Evolutionary conservation across 2,113 vertebrate genomes (phyloP).

Genomic region (Lepidothrix coronata): DNA sequence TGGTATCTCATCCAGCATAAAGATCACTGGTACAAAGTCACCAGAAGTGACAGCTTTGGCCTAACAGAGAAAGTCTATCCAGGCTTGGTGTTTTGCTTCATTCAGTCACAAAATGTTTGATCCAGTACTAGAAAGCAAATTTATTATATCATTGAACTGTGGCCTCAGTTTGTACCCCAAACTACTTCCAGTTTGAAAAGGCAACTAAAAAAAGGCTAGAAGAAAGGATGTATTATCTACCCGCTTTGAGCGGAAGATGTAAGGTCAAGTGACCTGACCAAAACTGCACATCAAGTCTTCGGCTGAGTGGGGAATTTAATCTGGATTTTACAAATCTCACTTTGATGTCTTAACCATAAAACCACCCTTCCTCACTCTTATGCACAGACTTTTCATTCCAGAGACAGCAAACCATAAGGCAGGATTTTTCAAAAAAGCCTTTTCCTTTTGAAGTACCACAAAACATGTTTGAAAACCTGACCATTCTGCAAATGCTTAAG

Average conservation of each 20-base stretch:
- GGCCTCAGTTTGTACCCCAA: not conserved
- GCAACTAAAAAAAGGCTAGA: not conserved
- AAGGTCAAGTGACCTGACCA: constrained; percentile 23
- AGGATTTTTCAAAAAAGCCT: not conserved
- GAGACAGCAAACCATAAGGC: not conserved
- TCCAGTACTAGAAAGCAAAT: not conserved
- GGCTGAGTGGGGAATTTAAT: constrained; percentile 12
- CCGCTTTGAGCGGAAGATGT: not conserved
- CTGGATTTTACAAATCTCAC: constrained; percentile 40
- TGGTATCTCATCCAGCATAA: not conserved
- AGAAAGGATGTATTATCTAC: constrained; percentile 27
- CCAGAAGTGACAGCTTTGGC: constrained; percentile 9
- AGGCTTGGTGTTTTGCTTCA: not conserved
- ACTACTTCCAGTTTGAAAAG: not conserved
- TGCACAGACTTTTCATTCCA: not conserved
- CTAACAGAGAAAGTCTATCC: not conserved
- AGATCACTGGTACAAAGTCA: constrained; percentile 4
- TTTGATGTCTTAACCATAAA: constrained; percentile 56
- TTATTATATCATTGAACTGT: not conserved
- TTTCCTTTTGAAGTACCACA: constrained; percentile 33
- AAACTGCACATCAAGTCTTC: not conserved
- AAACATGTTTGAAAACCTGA: constrained; percentile 11
- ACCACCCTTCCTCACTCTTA: not conserved
- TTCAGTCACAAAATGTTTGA: constrained; percentile 3
- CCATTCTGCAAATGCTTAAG: constrained; percentile 1